Base-by-base conservation (phyloP, 2,888 invertebrate genomes). In the Rhimphoctona megacephalus region DNA sequence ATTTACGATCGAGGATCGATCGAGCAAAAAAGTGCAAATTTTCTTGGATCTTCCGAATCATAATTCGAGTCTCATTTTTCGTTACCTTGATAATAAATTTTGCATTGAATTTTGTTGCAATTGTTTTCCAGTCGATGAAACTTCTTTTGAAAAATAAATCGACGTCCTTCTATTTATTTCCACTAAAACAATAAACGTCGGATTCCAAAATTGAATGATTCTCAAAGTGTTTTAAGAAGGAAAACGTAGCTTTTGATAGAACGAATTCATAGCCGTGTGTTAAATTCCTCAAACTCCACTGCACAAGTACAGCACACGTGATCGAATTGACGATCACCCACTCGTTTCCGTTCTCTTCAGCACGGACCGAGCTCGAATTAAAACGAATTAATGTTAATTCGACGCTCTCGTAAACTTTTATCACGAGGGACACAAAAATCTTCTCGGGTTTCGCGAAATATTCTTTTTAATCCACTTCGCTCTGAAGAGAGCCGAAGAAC, bases 311-410 rank as follows among this genome's bases (percentile, higher is more conserved):
- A 49, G 49, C 8, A 22, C 25, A 72, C 36, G 73, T 69, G 64
- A 61, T 49, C 30, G 70, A 83, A 83, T 86, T 83, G 46, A 79
- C 74, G 76, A 72, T 87, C 86, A 81, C 86, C 86, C 86, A 87
- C 86, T 74, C 85, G 81, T 82, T 87, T 87, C 86, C 86, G 86
- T 85, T 78, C 77, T 39, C 54, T 66, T 43, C 66, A 39, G 54
- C 39, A 25, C 46, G 25, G 17, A 19, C 33, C 66, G 49, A 54
- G 49, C 69, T 70, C 82, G 64, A 85, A 82, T 85, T 82, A 81
- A 87, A 79, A 82, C 64, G 81, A 86, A 86, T 86, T 81, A 86
- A 83, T 80, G 83, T 83, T 86, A 86, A 83, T 83, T 86, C 79
- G 64, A 49, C 7, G 64, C 49, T 73, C 79, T 46, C 70, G 67